These are phyloP conservation scores for Mormyrus hasselquistii DNA, from an alignment of 2,797 vertebrate genomes.

Conservation along the genomic window DNA sequence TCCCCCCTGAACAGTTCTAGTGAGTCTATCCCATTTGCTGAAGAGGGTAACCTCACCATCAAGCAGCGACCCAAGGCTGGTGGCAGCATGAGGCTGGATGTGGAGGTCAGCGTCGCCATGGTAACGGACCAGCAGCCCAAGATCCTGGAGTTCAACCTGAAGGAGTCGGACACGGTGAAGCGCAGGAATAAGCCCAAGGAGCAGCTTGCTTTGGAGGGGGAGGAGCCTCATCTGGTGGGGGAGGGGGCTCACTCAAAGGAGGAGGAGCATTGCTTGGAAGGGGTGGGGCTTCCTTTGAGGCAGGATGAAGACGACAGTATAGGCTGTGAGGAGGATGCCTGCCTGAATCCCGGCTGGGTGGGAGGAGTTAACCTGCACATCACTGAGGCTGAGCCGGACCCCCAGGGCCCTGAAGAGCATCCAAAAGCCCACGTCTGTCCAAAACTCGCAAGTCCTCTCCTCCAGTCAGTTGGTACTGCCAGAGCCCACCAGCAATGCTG, in stretches of 20 bases:
- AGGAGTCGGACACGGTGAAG: slow-evolving; percentile 83
- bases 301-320: not conserved
- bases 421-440: not conserved
- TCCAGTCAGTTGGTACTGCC: not conserved
- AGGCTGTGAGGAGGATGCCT: too few species aligned
- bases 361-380: not conserved
- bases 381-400: not conserved
- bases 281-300: slow-evolving; percentile 51
- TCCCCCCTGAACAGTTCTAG: slow-evolving; percentile 64
- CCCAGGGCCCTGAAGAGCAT: not conserved
- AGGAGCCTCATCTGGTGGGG: slow-evolving; percentile 48
- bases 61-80: slow-evolving; percentile 81
- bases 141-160: slow-evolving; percentile 70
- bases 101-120: not conserved
- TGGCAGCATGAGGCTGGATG: slow-evolving; percentile 46
- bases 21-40: slow-evolving; percentile 80
- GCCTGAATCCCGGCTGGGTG: not conserved
- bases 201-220: slow-evolving; percentile 18
- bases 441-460: not conserved
- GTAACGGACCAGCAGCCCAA: slow-evolving; percentile 41
- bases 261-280: slow-evolving; percentile 47
- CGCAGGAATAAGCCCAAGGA: slow-evolving; percentile 81
- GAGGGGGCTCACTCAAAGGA: slow-evolving; percentile 49
- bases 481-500: not conserved
- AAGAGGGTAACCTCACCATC: slow-evolving; percentile 91